phyloP scores from a whole-genome alignment of 35 echinoderm and acorn worm genomes.

The Apostichopus parvimensis region DNA sequence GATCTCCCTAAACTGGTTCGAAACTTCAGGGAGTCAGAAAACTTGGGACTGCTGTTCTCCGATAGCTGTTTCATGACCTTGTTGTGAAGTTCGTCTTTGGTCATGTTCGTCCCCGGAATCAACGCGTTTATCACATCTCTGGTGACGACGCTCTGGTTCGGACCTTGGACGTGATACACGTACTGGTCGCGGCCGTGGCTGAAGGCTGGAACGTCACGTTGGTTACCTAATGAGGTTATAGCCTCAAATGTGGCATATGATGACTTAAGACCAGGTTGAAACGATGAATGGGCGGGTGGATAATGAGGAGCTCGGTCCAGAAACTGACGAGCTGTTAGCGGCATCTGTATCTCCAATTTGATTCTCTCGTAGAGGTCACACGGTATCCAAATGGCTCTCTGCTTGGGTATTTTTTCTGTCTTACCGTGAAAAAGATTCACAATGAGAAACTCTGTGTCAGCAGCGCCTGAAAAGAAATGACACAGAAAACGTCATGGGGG shows the following conservation, averaged over 20 bases:
- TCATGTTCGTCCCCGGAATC: slow-evolving; percentile 87
- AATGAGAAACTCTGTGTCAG: slow-evolving; percentile 79
- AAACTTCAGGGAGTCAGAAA: background rate
- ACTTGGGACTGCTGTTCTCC: slow-evolving; percentile 58
- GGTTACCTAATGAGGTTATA: slow-evolving; percentile 17
- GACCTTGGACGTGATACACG: background rate
- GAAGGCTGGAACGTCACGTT: background rate
- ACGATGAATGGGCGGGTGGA: background rate
- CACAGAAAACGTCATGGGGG: background rate
- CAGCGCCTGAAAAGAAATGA: slow-evolving; percentile 65
- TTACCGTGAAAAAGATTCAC: slow-evolving; percentile 92
- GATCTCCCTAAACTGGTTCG: background rate
- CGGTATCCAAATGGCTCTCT: slow-evolving; percentile 78
- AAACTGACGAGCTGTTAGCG: slow-evolving; percentile 68
- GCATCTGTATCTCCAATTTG: slow-evolving; percentile 92
- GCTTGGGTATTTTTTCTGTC: slow-evolving; percentile 74
- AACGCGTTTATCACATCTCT: slow-evolving; percentile 63
- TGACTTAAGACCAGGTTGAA: background rate
- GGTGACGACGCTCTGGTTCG: slow-evolving; percentile 68
- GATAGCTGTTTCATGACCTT: slow-evolving; percentile 91
- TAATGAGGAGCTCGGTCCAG: slow-evolving; percentile 61
- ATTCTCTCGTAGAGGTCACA: slow-evolving; percentile 70
- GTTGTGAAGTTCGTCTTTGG: slow-evolving; percentile 75
- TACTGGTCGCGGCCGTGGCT: background rate
- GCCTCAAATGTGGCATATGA: background rate